These are phyloP conservation scores for Lysandra coridon DNA, from an alignment of 2,888 invertebrate species.

Conservation along the genomic window DNA sequence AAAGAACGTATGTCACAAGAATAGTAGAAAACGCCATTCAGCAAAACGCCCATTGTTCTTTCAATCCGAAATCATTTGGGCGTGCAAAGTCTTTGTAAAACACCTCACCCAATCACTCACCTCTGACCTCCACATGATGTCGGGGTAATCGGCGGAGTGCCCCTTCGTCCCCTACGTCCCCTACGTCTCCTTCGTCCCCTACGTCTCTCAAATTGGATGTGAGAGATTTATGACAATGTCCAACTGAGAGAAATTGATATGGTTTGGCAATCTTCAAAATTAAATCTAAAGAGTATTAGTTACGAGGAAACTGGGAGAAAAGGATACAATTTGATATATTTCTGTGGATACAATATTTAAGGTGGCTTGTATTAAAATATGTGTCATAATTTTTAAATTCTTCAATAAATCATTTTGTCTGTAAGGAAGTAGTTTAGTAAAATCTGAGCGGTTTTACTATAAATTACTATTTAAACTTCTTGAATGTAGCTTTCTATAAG, in stretches of 20 bases:
- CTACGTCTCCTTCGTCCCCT: neutral
- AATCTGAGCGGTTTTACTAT: too few relatives aligned
- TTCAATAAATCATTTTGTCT: too few relatives aligned
- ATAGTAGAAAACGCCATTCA: neutral
- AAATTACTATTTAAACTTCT: too few relatives aligned
- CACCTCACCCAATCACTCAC: conserved; percentile 14
- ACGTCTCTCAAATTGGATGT: conserved; percentile 21
- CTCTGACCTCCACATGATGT: conserved; percentile 10
- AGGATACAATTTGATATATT: too few relatives aligned
- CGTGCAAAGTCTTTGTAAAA: neutral
- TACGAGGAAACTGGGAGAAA: neutral
- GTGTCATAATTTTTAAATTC: too few relatives aligned
- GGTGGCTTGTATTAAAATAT: neutral
- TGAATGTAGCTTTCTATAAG: too few relatives aligned
- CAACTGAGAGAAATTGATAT: neutral
- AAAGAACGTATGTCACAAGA: neutral
- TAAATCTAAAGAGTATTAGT: neutral
- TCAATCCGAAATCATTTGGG: neutral
- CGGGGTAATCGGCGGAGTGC: conserved; percentile 22
- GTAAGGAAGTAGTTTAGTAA: too few relatives aligned
- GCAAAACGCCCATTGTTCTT: neutral
- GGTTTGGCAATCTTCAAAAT: neutral
- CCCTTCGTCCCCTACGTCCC: neutral
- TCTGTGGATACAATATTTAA: too few relatives aligned
- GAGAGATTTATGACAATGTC: conserved; percentile 26